phyloP scores from a whole-genome alignment of 2,888 invertebrate genomes.

The Diarsia mendica region DNA sequence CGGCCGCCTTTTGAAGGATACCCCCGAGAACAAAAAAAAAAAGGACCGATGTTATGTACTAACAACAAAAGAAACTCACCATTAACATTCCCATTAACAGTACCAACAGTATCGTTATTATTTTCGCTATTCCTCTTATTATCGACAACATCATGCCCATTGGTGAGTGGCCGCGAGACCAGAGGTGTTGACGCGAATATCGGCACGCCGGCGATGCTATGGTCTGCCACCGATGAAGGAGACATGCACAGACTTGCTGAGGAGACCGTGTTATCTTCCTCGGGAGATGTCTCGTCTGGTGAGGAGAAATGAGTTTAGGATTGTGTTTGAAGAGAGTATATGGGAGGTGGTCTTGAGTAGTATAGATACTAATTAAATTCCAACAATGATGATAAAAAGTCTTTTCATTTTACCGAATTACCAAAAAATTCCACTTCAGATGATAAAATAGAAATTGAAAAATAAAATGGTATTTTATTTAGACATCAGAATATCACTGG shows the following conservation, averaged over 20 bases:
- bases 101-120: conserved; percentile 76
- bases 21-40: too few relatives aligned
- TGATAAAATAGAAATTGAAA: not conserved
- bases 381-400: not conserved
- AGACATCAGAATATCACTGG: not conserved
- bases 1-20: too few relatives aligned
- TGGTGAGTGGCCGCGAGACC: conserved; percentile 68
- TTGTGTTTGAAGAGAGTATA: not conserved
- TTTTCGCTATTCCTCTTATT: conserved; percentile 68
- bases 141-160: conserved; percentile 76
- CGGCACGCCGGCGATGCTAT: conserved; percentile 76
- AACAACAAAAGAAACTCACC: conserved; percentile 69
- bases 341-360: not conserved
- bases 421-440: not conserved
- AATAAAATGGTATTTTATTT: not conserved
- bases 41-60: too few relatives aligned
- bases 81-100: conserved; percentile 71
- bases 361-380: not conserved
- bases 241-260: conserved; percentile 87
- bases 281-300: conserved; percentile 81
- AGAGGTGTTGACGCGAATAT: conserved; percentile 71
- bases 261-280: conserved; percentile 84
- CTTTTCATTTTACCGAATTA: too few relatives aligned
- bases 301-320: conserved; percentile 11
- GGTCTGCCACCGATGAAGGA: conserved; percentile 67